phyloP scores from a whole-genome alignment of 2,113 vertebrate genomes.

The Narcine bancroftii region DNA sequence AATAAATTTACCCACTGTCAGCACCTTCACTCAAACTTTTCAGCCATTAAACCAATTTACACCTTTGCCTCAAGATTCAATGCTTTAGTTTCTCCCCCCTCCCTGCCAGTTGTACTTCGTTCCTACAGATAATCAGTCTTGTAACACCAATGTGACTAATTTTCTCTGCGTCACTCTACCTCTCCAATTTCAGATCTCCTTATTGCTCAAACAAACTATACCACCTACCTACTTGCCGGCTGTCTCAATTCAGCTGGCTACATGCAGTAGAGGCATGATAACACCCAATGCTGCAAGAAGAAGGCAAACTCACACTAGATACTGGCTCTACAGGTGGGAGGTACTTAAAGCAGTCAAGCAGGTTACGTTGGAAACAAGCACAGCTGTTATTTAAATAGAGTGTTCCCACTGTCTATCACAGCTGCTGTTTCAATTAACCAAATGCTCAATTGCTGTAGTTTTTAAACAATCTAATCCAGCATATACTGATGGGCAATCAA shows the following conservation, averaged over 20 bases:
- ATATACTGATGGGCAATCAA: no score
- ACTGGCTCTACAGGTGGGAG: conserved; percentile 13
- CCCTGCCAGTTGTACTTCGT: not conserved
- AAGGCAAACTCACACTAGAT: not conserved
- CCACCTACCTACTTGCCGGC: not conserved
- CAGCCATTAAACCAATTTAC: conserved; percentile 1
- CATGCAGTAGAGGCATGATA: not conserved
- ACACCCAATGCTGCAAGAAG: not conserved
- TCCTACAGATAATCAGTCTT: not conserved
- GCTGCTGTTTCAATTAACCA: not conserved
- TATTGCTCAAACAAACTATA: not conserved
- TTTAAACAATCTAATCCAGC: not conserved
- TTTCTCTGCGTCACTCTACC: not conserved
- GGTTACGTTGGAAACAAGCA: conserved; percentile 4
- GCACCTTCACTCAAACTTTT: conserved; percentile 2
- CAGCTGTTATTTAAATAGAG: conserved; percentile 15
- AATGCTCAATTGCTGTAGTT: not conserved
- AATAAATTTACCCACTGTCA: not conserved
- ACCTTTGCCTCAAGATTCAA: not conserved
- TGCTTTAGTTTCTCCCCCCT: not conserved
- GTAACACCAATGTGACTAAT: not conserved
- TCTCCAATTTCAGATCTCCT: not conserved
- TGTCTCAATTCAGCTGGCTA: not conserved
- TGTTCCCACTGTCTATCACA: not conserved
- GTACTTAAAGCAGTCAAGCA: conserved; percentile 21